Base-by-base conservation (phyloP, 2,113 vertebrate genomes). In the Heterocephalus glaber region DNA sequence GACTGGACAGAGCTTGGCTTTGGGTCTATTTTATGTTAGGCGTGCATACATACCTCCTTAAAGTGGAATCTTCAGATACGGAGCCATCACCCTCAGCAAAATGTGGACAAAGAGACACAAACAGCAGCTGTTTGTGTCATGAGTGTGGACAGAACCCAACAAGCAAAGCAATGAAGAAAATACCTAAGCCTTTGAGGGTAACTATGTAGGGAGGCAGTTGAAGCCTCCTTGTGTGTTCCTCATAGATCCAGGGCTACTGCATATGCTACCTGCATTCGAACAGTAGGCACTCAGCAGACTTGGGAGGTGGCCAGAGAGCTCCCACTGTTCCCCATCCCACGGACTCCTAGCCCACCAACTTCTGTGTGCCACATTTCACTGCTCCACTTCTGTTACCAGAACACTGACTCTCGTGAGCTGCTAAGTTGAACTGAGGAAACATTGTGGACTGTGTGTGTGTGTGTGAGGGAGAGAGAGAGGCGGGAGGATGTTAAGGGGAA, bases 1-100 rank as follows among this genome's bases (percentile, higher is more conserved):
- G 52, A 93, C 56, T 87, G 89, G 93, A 97, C 86, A 96, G 93
- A 93, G 58, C 87, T 97, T 96, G 93, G 79, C 94, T 96, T 93
- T 87, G 89, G 70, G 68, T 97, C 38, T 92, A 63, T 85, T 97
- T 97, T 89, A 91, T 97, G 65, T 86, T 94, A 86, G 91, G 79
- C 91, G 90, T 96, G 60, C 61, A 86, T 88, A 95, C 49, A 90
- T 96, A 82, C 83, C 60, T 97, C 74, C 49, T 92, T 94, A 60
- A 10, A 56, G 44, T 63, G 90, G 80, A 56, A 95, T 65, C 54
- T 96, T 96, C 58, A 90, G 92, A 94, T 52, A 93, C 44, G n/a
- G 70, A 97, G 70, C 81, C 81, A 66, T 84, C 68, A 63, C n/a
- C 47, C 72, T 95, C 61, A 93, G 89, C 47, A 56, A 97, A 96